Evolutionary conservation across 2,888 invertebrate genomes (phyloP).

Genomic region (Euproctis similis): DNA sequence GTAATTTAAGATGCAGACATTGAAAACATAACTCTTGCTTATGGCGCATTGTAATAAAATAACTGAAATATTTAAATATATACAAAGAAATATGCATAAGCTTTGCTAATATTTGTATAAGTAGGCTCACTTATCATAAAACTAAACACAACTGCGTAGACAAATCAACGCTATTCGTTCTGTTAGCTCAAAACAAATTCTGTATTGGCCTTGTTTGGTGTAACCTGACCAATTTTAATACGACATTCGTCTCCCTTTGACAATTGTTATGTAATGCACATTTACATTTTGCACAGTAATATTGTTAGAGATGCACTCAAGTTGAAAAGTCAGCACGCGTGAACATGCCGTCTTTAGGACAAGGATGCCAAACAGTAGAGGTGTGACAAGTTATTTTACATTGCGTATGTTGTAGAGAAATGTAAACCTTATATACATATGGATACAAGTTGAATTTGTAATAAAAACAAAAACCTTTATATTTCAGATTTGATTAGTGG

Average conservation of each 20-base stretch:
- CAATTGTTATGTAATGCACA: conserved; percentile 25
- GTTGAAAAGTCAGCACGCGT: conserved; percentile 58
- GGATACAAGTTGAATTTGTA: too few relatives aligned
- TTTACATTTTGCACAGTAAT: conserved; percentile 33
- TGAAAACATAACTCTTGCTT: too few relatives aligned
- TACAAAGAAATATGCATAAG: too few relatives aligned
- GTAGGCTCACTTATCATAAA: too few relatives aligned
- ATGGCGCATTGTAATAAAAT: too few relatives aligned
- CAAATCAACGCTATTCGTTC: conserved; percentile 47
- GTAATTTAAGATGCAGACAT: too few relatives aligned
- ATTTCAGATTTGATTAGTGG: too few relatives aligned
- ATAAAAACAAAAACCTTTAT: too few relatives aligned
- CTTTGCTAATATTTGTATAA: too few relatives aligned
- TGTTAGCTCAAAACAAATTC: conserved; percentile 49
- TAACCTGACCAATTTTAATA: conserved; percentile 35
- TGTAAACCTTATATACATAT: too few relatives aligned
- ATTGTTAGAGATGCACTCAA: conserved; percentile 47
- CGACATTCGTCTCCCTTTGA: conserved; percentile 17
- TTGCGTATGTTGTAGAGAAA: too few relatives aligned
- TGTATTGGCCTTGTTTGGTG: conserved; percentile 39
- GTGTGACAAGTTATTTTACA: conserved; percentile 61
- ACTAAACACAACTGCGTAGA: conserved; percentile 41
- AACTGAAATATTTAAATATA: too few relatives aligned
- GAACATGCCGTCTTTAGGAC: conserved; percentile 45
- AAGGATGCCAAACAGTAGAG: conserved; percentile 45